Percentiles rank a stretch among this genome's conserved stretches.
phyloP scores from a whole-genome alignment of 2,797 vertebrate genomes.

The Enteromius anoplus region DNA sequence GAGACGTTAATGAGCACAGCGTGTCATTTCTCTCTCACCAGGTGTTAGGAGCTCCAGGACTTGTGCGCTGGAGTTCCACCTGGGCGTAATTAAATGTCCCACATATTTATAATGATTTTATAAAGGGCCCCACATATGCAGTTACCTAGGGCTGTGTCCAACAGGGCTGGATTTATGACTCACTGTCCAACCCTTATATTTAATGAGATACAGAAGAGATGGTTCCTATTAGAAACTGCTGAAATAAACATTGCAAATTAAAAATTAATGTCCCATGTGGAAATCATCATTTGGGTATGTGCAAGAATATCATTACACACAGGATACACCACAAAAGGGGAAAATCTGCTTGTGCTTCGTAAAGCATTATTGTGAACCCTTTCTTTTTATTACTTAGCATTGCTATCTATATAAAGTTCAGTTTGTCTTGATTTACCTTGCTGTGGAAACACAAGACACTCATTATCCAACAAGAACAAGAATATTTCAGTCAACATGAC shows the following conservation, averaged over 20 bases:
- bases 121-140: conserved; percentile 10
- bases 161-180: conserved; percentile 26
- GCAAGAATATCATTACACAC: conserved; percentile 21
- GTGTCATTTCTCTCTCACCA: conserved; percentile 60
- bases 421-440: neutral
- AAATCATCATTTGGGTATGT: conserved; percentile 27
- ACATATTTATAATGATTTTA: conserved; percentile 48
- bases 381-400: neutral
- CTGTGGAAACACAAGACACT: neutral
- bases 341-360: conserved; percentile 1
- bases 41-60: conserved; percentile 64
- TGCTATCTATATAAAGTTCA: neutral
- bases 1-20: conserved; percentile 62
- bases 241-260: conserved; percentile 41
- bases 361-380: neutral
- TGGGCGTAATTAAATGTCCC: conserved; percentile 66
- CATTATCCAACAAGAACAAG: neutral
- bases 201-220: conserved; percentile 38
- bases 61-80: conserved; percentile 67
- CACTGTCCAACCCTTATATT: conserved; percentile 24
- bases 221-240: conserved; percentile 18
- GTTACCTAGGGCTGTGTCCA: conserved; percentile 36
- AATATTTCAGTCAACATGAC: neutral
- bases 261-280: conserved; percentile 27
- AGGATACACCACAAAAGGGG: neutral